Evolutionary conservation across 2,797 vertebrate genomes (phyloP), one percentile per base, ranked within the genome.

Genomic region (Caiman crocodilus): DNA sequence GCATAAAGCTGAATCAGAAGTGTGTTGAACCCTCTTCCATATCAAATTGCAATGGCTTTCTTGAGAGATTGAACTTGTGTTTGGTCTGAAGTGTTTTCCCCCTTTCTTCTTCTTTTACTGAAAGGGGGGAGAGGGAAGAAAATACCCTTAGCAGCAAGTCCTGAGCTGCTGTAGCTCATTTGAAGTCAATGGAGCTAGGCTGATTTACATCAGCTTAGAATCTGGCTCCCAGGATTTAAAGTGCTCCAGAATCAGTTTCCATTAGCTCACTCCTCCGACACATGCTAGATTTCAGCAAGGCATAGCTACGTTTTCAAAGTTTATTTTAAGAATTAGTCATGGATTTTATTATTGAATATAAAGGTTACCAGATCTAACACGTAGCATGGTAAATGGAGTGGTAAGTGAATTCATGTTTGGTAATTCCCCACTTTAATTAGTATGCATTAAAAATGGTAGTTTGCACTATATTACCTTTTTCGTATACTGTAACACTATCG

Each of bases 301-400:
- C 88, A 85, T 2, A 65, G 55, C 18, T 90, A 83, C 90, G 63
- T 30, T 83, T 92, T 88, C 76, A 83, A 35, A 85, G 86, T 93
- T 92, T 90, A 87, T 95, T 90, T 93, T 91, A 88, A 61, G 77
- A 96, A 95, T 91, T 94, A 94, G 79, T 93, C 59, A 83, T 1
- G 0, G 84, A 88, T 94, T 90, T 94, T 95, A 92, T 92, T 94
- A 90, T 89, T 91, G 90, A 93, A 88, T 94, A 92, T 90, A 94
- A 94, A 94, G 92, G 89, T 94, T 94, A 93, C 71, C 77, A 91
- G 82, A 92, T 93, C 84, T 93, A 81, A 91, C 94, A 85, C 56
- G 76, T 81, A 92, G 90, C 79, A 91, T 55, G 74, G 95, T 88
- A 94, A 95, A 94, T 94, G 89, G 94, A 93, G 84, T 94, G 86